Conservation (phyloP, 2,113 vertebrate species). For the Thymallus thymallus region DNA sequence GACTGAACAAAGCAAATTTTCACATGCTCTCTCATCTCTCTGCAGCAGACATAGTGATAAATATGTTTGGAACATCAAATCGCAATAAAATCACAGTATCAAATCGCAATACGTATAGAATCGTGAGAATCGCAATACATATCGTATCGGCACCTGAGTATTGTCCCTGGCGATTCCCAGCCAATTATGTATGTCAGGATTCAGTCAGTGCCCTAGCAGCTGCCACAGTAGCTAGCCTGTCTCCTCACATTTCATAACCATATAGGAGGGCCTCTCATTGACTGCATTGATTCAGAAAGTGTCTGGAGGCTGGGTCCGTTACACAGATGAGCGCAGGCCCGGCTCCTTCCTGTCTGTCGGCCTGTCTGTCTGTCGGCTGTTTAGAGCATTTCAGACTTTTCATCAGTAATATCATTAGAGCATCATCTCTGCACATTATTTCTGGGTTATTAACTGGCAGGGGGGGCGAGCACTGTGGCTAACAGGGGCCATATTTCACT, state of each 20-base stretch:
- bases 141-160: conserved; percentile 42
- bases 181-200: neutral
- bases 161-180: conserved; percentile 1
- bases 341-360: conserved; percentile 58
- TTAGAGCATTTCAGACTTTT: conserved; percentile 64
- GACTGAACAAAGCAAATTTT: too few species aligned
- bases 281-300: conserved; percentile 66
- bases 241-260: conserved; percentile 66
- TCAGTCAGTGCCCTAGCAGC: neutral
- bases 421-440: conserved; percentile 70
- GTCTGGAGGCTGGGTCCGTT: conserved; percentile 56
- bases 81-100: conserved; percentile 67
- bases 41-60: too few species aligned
- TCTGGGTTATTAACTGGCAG: conserved; percentile 74
- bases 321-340: conserved; percentile 43
- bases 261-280: conserved; percentile 60
- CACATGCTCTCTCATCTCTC: too few species aligned
- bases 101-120: too few species aligned
- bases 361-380: conserved; percentile 31
- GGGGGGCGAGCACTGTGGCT: conserved; percentile 52
- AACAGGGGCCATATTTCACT: conserved; percentile 62
- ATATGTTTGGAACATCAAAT: too few species aligned
- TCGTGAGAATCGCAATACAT: too few species aligned
- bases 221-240: conserved; percentile 40
- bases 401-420: conserved; percentile 72